phyloP scores from a whole-genome alignment of 2,113 vertebrate genomes.

The Vireo altiloquus region DNA sequence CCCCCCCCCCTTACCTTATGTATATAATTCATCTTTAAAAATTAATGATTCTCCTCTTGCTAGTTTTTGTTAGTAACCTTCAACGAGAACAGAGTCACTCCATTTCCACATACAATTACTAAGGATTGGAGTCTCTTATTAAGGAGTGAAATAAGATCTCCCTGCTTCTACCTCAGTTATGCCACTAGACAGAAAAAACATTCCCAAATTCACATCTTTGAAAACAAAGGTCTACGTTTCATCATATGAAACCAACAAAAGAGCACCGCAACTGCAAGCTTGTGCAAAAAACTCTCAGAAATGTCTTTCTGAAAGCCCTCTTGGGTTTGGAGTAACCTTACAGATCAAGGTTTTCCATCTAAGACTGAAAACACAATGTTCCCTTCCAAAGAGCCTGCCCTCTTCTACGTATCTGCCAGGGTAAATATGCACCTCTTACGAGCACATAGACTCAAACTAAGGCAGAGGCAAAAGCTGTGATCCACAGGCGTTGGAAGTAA shows the following conservation, averaged over 20 bases:
- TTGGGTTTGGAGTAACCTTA: background rate
- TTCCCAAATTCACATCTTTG: background rate
- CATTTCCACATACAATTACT: background rate
- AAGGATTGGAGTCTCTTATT: background rate
- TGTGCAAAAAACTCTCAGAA: background rate
- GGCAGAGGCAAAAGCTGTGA: background rate
- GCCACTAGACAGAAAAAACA: background rate
- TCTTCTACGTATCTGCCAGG: background rate
- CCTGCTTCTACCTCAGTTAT: background rate
- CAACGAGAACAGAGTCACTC: background rate
- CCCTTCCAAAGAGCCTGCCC: background rate
- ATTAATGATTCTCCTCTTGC: background rate
- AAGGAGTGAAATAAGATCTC: background rate
- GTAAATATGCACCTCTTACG: background rate
- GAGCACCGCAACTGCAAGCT: background rate
- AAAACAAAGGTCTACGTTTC: background rate
- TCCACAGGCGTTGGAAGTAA: background rate
- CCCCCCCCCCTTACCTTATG: background rate
- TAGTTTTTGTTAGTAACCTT: background rate
- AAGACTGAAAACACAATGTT: background rate
- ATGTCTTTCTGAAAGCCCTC: background rate
- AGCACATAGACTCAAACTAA: constrained; percentile 14
- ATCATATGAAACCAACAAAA: background rate
- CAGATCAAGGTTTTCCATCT: accelerated
- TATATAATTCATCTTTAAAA: background rate